Evolutionary conservation across 2,797 vertebrate species (phyloP), one percentile per base, ranked within the genome.

Genomic region (Stomatorhinus walkeri): DNA sequence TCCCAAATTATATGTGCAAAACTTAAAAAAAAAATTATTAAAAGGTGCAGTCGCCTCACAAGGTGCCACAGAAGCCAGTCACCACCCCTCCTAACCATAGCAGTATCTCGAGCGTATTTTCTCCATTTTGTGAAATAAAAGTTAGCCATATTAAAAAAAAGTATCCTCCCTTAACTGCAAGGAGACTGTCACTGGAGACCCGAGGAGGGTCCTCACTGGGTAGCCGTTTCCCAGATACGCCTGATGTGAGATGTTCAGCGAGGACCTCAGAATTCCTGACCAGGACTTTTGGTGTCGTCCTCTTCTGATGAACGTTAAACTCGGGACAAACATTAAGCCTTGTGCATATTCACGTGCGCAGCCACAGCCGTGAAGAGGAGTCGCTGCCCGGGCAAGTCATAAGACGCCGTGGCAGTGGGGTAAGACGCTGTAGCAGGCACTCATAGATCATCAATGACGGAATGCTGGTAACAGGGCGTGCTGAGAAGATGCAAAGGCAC

Each of bases 161-260:
- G n/a, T 54, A 54, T n/a, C 76, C 28, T 87, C 36, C 54, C 14
- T 76, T n/a, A 61, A 87, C 52, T 87, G 52, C 36, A 87, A 61
- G 51, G 52, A 59, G 52, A 87, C 59, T 12, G 85, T 87, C 52
- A 87, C 52, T 19, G 28, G 28, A 8, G 28, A 6, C 36, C 52
- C 19, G 59, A 43, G 40, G 54, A 40, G 54, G 6, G 7, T 54
- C 22, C 52, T 40, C 12, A 40, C 19, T 10, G 28, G 51, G 85
- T 52, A 59, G 52, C 10, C 36, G n/a, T 12, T 16, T 32, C 3
- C 32, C 9, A 48, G 43, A 48, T 48, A 48, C 81, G 40, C 76
- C 76, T n/a, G 36, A 43, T 19, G 6, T 22, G 76, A n/a, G 19
- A 22, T 59, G 72, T 43, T 79, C 72, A n/a, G 32, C 32, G 12